Conservation (phyloP, 2,797 vertebrate genomes). For the Enteromius unitaeniatus region DNA sequence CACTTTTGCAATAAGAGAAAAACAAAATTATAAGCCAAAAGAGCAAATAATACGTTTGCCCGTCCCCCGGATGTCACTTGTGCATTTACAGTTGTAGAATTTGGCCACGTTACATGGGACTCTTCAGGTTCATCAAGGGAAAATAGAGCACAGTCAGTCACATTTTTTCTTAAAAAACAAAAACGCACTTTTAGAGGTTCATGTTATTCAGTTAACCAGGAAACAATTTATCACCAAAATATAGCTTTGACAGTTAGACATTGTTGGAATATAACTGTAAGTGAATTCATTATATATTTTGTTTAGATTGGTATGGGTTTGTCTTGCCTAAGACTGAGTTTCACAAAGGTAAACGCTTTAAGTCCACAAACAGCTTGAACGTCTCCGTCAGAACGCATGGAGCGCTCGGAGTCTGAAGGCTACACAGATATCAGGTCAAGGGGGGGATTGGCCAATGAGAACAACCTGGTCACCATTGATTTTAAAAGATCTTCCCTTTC, state of each 20-base stretch:
- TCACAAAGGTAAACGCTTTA: constrained; percentile 75
- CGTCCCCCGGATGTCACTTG: constrained; percentile 69
- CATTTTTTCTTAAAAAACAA: background rate
- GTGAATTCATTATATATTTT: constrained; percentile 56
- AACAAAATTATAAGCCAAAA: constrained; percentile 80
- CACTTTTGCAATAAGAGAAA: constrained; percentile 75
- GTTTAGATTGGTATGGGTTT: constrained; percentile 85
- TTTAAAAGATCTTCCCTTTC: constrained; percentile 99
- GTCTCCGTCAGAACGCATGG: constrained; percentile 43
- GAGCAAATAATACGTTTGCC: constrained; percentile 57
- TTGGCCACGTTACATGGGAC: constrained; percentile 54
- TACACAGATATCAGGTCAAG: constrained; percentile 88
- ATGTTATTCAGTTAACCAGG: constrained; percentile 76
- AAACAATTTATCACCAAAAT: constrained; percentile 83
- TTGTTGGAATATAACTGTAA: constrained; percentile 79
- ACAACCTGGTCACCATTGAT: constrained; percentile 76
- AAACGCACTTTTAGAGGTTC: constrained; percentile 67
- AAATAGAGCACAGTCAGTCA: constrained; percentile 72
- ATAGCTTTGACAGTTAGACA: constrained; percentile 87
- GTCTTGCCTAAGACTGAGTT: constrained; percentile 84
- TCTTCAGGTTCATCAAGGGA: constrained; percentile 40
- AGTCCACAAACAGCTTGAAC: constrained; percentile 72
- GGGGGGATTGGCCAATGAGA: constrained; percentile 89
- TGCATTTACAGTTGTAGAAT: constrained; percentile 78
- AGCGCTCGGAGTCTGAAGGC: constrained; percentile 68